Evolutionary conservation across 1,140 invertebrate species (phyloP).

Genomic region (Augochlora pura): DNA sequence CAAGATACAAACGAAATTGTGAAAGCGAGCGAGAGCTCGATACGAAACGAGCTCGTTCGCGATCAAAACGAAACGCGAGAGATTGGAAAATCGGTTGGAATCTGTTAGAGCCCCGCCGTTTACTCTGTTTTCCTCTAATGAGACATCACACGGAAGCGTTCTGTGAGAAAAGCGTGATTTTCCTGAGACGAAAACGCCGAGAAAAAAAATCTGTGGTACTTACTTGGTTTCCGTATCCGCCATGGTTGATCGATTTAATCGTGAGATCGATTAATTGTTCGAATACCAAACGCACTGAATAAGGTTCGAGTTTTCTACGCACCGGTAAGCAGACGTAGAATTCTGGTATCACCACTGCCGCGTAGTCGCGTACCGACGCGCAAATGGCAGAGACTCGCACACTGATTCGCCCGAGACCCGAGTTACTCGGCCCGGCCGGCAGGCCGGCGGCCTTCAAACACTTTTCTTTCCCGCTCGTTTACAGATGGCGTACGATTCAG

Average conservation of each 20-base stretch:
- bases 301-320: conserved; percentile 56
- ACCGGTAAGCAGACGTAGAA: conserved; percentile 63
- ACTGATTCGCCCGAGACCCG: conserved; percentile 71
- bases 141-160: conserved; percentile 35
- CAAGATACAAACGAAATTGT: conserved; percentile 13
- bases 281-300: conserved; percentile 34
- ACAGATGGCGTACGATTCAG: conserved; percentile 70
- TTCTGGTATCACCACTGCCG: conserved; percentile 69
- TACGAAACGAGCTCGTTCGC: too few species aligned
- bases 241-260: conserved; percentile 69
- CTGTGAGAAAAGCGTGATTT: conserved; percentile 35
- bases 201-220: conserved; percentile 59
- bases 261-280: conserved; percentile 39
- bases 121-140: conserved; percentile 1
- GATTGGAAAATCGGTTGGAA: not conserved
- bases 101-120: not conserved
- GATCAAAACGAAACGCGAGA: not conserved
- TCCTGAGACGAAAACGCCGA: conserved; percentile 44
- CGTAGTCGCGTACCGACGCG: conserved; percentile 73
- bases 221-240: conserved; percentile 76
- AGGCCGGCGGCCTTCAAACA: conserved; percentile 78
- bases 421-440: conserved; percentile 72
- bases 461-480: conserved; percentile 77
- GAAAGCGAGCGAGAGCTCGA: not conserved
- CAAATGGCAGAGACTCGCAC: conserved; percentile 77